phyloP scores from a whole-genome alignment of 2,113 vertebrate genomes.

The Elanoides forficatus region DNA sequence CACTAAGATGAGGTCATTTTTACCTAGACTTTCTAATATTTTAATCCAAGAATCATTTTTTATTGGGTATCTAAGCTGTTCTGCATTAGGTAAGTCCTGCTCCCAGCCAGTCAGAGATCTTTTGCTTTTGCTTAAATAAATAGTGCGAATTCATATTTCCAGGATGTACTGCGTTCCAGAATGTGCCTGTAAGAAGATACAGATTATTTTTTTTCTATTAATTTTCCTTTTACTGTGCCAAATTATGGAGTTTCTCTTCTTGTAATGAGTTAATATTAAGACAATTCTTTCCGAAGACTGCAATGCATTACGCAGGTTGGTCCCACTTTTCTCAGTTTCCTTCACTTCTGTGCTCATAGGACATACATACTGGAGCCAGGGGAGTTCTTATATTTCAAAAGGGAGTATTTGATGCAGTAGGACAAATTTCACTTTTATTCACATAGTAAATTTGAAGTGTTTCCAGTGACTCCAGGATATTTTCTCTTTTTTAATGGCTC shows the following conservation, averaged over 20 bases:
- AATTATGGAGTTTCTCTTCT: not conserved
- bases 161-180: not conserved
- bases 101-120: not conserved
- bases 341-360: not conserved
- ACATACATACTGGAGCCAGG: not conserved
- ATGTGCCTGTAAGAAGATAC: conserved; percentile 21
- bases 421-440: not conserved
- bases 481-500: not conserved
- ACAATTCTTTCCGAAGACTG: not conserved
- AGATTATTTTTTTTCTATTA: not conserved
- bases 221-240: conserved; percentile 15
- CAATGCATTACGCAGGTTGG: not conserved
- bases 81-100: not conserved
- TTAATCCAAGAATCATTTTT: conserved; percentile 17
- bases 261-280: not conserved
- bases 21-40: conserved; percentile 7
- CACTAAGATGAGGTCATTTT: conserved; percentile 14
- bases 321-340: not conserved
- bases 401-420: not conserved
- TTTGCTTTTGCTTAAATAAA: conserved; percentile 11
- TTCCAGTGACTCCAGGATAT: not conserved
- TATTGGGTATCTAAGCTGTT: not conserved
- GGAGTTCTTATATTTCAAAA: not conserved
- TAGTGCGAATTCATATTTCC: conserved; percentile 33
- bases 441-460: not conserved